Conservation (phyloP, 2,113 vertebrate species). For the Callospermophilus lateralis region DNA sequence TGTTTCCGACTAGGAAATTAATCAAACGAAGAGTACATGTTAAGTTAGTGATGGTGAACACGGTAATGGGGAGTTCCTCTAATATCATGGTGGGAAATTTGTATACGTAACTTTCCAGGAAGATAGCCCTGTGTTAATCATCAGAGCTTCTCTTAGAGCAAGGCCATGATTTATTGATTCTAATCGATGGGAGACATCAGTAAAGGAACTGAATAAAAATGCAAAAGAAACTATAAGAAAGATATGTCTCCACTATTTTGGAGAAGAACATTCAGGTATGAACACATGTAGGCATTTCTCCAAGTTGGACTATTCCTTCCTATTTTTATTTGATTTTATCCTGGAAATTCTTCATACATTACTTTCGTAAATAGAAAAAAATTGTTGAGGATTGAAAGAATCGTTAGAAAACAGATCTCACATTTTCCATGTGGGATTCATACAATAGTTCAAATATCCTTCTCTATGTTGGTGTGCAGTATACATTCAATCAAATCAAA, state of each 20-base stretch:
- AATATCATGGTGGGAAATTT: neutral
- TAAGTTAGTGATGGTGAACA: constrained; percentile 14
- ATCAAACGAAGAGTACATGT: neutral
- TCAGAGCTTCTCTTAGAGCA: neutral
- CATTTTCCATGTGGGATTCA: neutral
- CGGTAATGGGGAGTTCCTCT: neutral
- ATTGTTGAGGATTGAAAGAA: neutral
- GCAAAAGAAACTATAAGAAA: neutral
- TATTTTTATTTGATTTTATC: constrained; percentile 45
- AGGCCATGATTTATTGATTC: constrained; percentile 6
- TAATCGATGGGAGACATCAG: neutral
- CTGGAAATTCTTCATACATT: constrained; percentile 8
- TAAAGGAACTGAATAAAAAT: neutral
- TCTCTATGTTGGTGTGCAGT: too few species aligned
- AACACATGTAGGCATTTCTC: neutral
- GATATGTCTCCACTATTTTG: neutral
- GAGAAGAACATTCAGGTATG: neutral
- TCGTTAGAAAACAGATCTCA: neutral
- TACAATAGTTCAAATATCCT: neutral
- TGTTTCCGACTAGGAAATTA: constrained; percentile 26
- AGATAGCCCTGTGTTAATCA: neutral
- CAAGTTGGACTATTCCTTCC: neutral
- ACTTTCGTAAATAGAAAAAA: constrained; percentile 37
- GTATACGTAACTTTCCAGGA: neutral
- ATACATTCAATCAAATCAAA: neutral